phyloP scores from a whole-genome alignment of 2,113 vertebrate genomes.

The Dicentrarchus labrax region DNA sequence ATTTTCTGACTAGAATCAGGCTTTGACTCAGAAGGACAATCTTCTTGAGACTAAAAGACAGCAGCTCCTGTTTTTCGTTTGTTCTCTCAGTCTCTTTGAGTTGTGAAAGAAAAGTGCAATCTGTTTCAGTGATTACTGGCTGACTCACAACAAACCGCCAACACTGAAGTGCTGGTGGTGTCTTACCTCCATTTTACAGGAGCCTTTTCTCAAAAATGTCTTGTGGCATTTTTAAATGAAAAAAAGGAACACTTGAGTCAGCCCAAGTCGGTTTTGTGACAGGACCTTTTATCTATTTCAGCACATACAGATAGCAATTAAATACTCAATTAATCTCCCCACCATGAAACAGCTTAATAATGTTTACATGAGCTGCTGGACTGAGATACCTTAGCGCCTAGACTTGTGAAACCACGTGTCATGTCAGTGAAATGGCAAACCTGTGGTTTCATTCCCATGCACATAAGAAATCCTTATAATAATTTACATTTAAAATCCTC shows the following conservation, averaged over 20 bases:
- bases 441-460: neutral
- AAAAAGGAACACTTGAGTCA: conserved; percentile 25
- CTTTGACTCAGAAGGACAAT: conserved; percentile 46
- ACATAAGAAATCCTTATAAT: neutral
- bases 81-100: conserved; percentile 37
- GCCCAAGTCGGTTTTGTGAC: conserved; percentile 3
- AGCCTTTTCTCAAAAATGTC: conserved; percentile 22
- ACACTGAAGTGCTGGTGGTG: conserved; percentile 33
- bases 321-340: conserved; percentile 4
- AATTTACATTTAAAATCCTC: conserved; percentile 9
- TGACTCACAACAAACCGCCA: conserved; percentile 52
- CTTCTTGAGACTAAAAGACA: conserved; percentile 35
- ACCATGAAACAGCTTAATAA: conserved; percentile 14
- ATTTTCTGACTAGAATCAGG: conserved; percentile 20
- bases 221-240: conserved; percentile 23
- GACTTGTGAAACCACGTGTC: conserved; percentile 27
- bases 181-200: conserved; percentile 27
- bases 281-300: conserved; percentile 15
- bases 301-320: conserved; percentile 3
- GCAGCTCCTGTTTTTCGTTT: conserved; percentile 8
- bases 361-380: conserved; percentile 41
- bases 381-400: neutral
- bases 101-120: conserved; percentile 51
- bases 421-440: conserved; percentile 15
- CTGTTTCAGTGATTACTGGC: conserved; percentile 53